Conservation (phyloP, 1,140 invertebrate genomes). For the Drosophila saltans region DNA sequence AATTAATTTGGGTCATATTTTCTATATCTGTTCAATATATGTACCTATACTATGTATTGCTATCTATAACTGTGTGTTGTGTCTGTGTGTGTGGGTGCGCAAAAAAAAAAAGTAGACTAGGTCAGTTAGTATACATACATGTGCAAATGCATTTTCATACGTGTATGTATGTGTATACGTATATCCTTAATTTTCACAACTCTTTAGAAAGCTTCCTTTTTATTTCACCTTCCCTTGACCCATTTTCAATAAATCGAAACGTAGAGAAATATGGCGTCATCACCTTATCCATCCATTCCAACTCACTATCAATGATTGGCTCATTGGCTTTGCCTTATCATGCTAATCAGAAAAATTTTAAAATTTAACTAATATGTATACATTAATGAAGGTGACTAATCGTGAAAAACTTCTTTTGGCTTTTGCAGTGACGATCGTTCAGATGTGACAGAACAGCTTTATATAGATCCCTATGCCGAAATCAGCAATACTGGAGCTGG, state of each 20-base stretch:
- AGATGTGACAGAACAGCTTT: conserved; percentile 75
- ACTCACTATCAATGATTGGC: not conserved
- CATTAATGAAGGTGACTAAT: conserved; percentile 22
- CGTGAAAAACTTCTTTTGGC: not conserved
- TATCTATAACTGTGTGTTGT: conserved; percentile 13
- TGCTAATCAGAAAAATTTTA: conserved; percentile 11
- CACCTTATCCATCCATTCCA: not conserved
- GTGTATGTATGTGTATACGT: not conserved
- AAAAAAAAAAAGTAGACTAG: conserved; percentile 35
- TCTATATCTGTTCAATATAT: conserved; percentile 9
- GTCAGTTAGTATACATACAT: conserved; percentile 46
- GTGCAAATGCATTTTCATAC: not conserved
- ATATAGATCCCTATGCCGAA: conserved; percentile 65
- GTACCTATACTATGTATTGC: conserved; percentile 1
- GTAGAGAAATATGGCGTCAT: not conserved
- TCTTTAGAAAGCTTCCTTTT: conserved; percentile 19
- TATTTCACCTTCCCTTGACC: conserved; percentile 1
- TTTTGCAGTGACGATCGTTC: conserved; percentile 78
- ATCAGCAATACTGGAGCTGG: conserved; percentile 15
- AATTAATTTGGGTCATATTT: not conserved
- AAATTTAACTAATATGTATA: too few species aligned
- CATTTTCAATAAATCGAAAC: not conserved
- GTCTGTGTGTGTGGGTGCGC: conserved; percentile 16
- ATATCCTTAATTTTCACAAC: conserved; percentile 42
- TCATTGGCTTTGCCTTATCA: not conserved